phyloP scores from a whole-genome alignment of 2,113 vertebrate species.

The Pterocles gutturalis region DNA sequence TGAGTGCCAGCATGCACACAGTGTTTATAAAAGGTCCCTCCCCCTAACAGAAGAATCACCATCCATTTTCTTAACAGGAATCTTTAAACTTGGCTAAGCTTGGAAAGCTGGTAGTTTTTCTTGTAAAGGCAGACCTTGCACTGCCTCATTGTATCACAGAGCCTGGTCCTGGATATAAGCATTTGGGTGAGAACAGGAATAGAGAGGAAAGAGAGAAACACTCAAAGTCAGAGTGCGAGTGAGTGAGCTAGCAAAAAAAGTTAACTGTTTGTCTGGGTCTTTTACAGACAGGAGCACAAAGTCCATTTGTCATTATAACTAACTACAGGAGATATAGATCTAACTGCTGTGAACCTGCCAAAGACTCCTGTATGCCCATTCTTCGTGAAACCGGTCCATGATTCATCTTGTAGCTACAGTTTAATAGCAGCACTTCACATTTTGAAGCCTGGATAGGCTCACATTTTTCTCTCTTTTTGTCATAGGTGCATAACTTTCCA shows the following conservation, averaged over 20 bases:
- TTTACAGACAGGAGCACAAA: not conserved
- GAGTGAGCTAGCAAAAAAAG: not conserved
- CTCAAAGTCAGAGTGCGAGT: not conserved
- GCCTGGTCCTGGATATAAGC: not conserved
- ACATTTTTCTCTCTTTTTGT: constrained; percentile 15
- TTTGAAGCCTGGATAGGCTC: constrained; percentile 7
- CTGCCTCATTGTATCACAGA: not conserved
- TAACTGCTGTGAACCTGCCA: constrained; percentile 14
- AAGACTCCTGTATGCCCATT: not conserved
- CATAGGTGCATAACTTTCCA: constrained; percentile 8
- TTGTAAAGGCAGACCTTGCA: not conserved
- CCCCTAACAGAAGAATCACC: not conserved
- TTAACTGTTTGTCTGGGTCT: not conserved
- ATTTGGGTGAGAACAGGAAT: not conserved
- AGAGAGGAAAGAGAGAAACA: not conserved
- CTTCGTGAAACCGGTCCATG: not conserved
- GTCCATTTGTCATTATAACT: not conserved
- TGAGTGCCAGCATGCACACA: rapidly evolving
- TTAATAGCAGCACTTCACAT: not conserved
- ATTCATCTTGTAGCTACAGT: not conserved
- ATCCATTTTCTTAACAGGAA: not conserved
- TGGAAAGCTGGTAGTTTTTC: not conserved
- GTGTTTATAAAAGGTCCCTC: not conserved
- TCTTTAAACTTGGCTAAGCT: not conserved
- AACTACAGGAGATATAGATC: not conserved